These are phyloP conservation scores for Stratiomys singularior DNA, from an alignment of 2,888 invertebrate genomes.

Conservation along the genomic window DNA sequence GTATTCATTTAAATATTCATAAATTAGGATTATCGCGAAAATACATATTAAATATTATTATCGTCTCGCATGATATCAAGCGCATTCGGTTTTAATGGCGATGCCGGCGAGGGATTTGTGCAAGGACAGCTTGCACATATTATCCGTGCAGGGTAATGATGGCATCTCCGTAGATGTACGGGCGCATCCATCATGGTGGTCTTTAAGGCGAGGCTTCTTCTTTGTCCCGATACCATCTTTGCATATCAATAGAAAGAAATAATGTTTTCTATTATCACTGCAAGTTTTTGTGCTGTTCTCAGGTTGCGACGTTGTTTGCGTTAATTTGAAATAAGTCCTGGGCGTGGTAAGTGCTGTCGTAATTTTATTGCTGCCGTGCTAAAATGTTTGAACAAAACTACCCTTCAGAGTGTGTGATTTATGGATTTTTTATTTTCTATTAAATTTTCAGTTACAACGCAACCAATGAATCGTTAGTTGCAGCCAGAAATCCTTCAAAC, in stretches of 20 bases:
- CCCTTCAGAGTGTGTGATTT: too few relatives aligned
- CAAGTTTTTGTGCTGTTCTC: neutral
- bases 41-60: slow-evolving; percentile 40
- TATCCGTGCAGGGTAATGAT: neutral
- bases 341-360: too few relatives aligned
- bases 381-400: too few relatives aligned
- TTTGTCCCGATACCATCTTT: neutral
- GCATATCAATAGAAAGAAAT: neutral
- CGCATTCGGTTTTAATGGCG: slow-evolving; percentile 17
- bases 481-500: too few relatives aligned
- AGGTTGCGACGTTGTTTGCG: too few relatives aligned
- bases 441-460: too few relatives aligned
- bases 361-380: too few relatives aligned
- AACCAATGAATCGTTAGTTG: too few relatives aligned
- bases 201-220: too few relatives aligned
- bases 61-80: neutral
- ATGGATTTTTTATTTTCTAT: too few relatives aligned
- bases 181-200: neutral
- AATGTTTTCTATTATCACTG: neutral
- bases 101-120: neutral
- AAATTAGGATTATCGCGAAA: slow-evolving; percentile 36
- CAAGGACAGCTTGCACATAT: slow-evolving; percentile 4
- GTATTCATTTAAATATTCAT: slow-evolving; percentile 41
- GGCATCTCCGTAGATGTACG: neutral
- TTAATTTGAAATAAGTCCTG: too few relatives aligned